phyloP scores from a whole-genome alignment of 1,140 invertebrate genomes.

The Cardiocondyla obscurior region DNA sequence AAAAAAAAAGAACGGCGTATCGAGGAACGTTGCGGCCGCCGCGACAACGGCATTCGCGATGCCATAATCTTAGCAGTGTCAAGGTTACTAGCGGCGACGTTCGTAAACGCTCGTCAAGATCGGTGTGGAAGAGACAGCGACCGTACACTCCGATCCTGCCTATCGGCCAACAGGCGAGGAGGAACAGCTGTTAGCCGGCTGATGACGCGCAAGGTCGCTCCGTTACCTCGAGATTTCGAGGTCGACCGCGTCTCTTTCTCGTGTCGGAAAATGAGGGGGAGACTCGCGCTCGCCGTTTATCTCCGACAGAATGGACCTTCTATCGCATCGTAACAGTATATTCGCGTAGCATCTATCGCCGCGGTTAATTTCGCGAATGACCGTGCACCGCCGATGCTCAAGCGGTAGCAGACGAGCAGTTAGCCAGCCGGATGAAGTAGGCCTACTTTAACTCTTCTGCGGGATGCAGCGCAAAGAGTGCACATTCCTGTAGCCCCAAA shows the following conservation, averaged over 20 bases:
- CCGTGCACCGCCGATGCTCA: not conserved
- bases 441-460: conserved; percentile 31
- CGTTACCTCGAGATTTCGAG: conserved; percentile 74
- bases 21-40: not conserved
- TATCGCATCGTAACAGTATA: conserved; percentile 61
- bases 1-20: not conserved
- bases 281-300: conserved; percentile 21
- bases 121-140: conserved; percentile 40
- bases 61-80: conserved; percentile 2
- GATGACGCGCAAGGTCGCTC: conserved; percentile 69
- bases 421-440: conserved; percentile 22
- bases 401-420: conserved; percentile 35
- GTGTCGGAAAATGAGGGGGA: conserved; percentile 44
- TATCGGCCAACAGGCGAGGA: conserved; percentile 49
- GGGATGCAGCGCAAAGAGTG: conserved; percentile 12
- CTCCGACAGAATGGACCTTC: conserved; percentile 8
- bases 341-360: conserved; percentile 33
- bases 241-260: conserved; percentile 66
- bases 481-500: not conserved
- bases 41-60: not conserved
- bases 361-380: conserved; percentile 64
- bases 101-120: conserved; percentile 11
- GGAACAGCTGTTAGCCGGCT: conserved; percentile 58
- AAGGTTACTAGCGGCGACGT: conserved; percentile 44
- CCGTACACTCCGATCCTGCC: conserved; percentile 61